Percentiles rank a stretch among this genome's conserved stretches.
phyloP scores from a whole-genome alignment of 2,888 invertebrate genomes.

The Thymelicus lineola region DNA sequence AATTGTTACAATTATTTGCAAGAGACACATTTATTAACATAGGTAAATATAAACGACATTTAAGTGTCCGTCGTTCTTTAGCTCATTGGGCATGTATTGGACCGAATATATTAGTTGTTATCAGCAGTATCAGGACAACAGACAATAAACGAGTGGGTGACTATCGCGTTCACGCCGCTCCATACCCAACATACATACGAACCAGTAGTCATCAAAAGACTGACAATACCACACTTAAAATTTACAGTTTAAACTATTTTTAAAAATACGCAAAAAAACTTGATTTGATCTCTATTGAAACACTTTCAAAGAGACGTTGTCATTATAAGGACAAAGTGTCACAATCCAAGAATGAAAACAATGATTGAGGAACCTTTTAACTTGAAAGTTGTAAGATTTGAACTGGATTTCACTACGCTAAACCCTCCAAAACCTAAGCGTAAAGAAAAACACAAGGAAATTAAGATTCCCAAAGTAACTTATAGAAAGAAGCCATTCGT shows the following conservation, averaged over 20 bases:
- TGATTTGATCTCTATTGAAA: neutral
- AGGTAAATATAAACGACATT: neutral
- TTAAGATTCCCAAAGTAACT: conserved; percentile 61
- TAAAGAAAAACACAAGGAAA: conserved; percentile 59
- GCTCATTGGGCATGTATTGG: conserved; percentile 72
- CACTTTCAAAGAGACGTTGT: conserved; percentile 23
- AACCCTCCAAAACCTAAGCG: conserved; percentile 50
- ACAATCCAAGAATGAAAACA: conserved; percentile 64
- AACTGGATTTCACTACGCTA: conserved; percentile 68
- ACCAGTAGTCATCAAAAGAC: conserved; percentile 16
- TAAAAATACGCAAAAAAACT: neutral
- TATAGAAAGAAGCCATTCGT: conserved; percentile 51
- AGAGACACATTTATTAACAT: no score
- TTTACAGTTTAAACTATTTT: neutral
- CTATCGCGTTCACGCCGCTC: conserved; percentile 58
- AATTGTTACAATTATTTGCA: no score
- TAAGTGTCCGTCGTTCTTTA: conserved; percentile 57
- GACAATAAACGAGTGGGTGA: conserved; percentile 74
- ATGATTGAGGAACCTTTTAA: conserved; percentile 70
- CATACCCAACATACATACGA: conserved; percentile 44
- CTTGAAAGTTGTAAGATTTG: conserved; percentile 74
- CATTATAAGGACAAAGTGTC: conserved; percentile 36
- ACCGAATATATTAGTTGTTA: conserved; percentile 79
- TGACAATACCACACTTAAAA: conserved; percentile 27
- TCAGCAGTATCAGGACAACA: conserved; percentile 69